phyloP scores from a whole-genome alignment of 2,888 invertebrate species.

The Branchipolynoe longqiensis region DNA sequence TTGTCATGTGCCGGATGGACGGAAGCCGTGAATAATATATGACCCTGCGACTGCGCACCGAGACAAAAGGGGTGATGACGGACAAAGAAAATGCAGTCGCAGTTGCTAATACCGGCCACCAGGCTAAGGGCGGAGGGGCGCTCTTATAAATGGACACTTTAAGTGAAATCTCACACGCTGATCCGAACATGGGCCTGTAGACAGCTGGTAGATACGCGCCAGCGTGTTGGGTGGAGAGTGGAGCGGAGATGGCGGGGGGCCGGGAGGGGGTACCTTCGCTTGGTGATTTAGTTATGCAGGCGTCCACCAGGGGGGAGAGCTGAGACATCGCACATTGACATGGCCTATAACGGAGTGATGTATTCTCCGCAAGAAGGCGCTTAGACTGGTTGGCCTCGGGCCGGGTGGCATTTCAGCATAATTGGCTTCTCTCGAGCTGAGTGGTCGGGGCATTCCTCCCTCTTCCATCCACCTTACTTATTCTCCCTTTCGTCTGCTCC shows the following conservation, averaged over 20 bases:
- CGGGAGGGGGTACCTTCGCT: too few relatives aligned
- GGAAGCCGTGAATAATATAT: constrained; percentile 53
- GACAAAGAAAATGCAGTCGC: constrained; percentile 1
- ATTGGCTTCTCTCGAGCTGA: too few relatives aligned
- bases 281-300: neutral
- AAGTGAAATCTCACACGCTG: constrained; percentile 28
- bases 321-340: neutral
- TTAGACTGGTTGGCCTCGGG: neutral
- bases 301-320: neutral
- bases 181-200: neutral
- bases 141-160: too few relatives aligned
- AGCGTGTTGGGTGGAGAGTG: neutral
- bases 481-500: too few relatives aligned
- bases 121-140: too few relatives aligned
- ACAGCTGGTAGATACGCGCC: neutral
- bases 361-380: constrained; percentile 1
- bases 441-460: too few relatives aligned
- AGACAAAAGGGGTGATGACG: constrained; percentile 29
- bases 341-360: neutral
- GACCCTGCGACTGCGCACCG: neutral
- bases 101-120: neutral
- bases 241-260: too few relatives aligned
- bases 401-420: neutral
- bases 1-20: constrained; percentile 54
- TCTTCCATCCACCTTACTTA: too few relatives aligned